Base-by-base conservation (phyloP, 2,797 vertebrate species). In the Myotis findleyi region DNA sequence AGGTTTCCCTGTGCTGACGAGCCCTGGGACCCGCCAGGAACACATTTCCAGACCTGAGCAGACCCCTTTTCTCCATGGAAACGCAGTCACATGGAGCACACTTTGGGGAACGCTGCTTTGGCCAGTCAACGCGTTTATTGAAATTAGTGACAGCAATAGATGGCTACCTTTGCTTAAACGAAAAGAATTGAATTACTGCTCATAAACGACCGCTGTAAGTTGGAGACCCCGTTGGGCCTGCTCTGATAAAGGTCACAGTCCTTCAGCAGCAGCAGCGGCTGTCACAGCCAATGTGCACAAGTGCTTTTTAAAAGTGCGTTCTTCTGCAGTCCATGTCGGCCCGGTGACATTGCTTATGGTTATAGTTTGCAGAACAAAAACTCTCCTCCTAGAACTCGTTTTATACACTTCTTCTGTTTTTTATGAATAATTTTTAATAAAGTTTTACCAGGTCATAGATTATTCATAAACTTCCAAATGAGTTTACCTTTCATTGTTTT, bases 91-190 rank as follows among this genome's bases (percentile, higher is more conserved):
- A 0, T 0, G 36, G 36, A 62, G 38, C 20, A 77, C 49, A n/a
- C 87, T 71, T 79, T 12, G 36, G 36, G 66, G 69, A 81, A 25
- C 2, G 2, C 36, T 16, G 16, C 62, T 88, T 23, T 6, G 2
- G 33, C n/a, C 55, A 11, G 33, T 59, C 62, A 72, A 18, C 23
- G 57, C 36, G 20, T 69, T 73, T 1, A 36, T 89, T 95, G 83
- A 83, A 77, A 77, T 93, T 44, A 59, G 66, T 77, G 89, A 14
- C 30, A 23, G 49, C 1, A 4, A 8, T 21, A 80, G 49, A 41
- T 77, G 4, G 49, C 92, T 82, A 7, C 20, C 81, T 84, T 57
- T 76, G 23, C 91, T 81, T 93, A 89, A 57, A 82, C 93, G 76
- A 88, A 59, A 92, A 87, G 93, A 49, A 57, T 38, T 47, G 68